phyloP scores from a whole-genome alignment of 2,888 invertebrate species.

The Ophion costatus region DNA sequence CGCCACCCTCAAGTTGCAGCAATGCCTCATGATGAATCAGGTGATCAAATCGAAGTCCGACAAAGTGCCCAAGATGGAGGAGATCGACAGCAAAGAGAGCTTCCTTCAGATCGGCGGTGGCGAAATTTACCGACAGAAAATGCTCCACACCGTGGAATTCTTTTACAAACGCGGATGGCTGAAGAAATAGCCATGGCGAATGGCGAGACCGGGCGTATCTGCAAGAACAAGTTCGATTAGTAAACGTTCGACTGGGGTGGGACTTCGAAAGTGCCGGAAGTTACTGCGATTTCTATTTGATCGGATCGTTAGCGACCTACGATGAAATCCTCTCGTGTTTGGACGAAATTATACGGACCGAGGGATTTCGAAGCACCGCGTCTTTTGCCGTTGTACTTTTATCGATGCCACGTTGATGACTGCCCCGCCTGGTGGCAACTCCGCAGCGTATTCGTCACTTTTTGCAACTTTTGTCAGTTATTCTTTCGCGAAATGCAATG shows the following conservation, averaged over 20 bases:
- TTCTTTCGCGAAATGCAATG: no score
- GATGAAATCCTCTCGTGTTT: no score
- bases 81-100: slow-evolving; percentile 71
- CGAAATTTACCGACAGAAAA: slow-evolving; percentile 74
- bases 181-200: slow-evolving; percentile 60
- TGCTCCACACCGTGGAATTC: slow-evolving; percentile 74
- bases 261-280: not conserved
- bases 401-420: no score
- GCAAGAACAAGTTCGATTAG: not conserved
- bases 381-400: no score
- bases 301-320: not conserved
- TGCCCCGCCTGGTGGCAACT: no score
- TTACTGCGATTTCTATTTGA: not conserved
- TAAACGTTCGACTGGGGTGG: not conserved
- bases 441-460: no score
- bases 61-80: slow-evolving; percentile 73
- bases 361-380: no score
- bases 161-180: slow-evolving; percentile 79
- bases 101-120: slow-evolving; percentile 75
- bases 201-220: not conserved
- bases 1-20: slow-evolving; percentile 76
- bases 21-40: slow-evolving; percentile 81
- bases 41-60: slow-evolving; percentile 80
- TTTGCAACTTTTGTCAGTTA: no score
- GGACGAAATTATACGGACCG: no score